These are phyloP conservation scores for rabbit (Oryctolagus cuniculus) DNA, from an alignment of 2,113 vertebrate species.

Conservation along the genomic window mOryCun1.1 NC_091435.1:83652501-83653000, in stretches of 20 bases:
- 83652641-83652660: neutral
- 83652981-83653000: constrained; percentile 29
- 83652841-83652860: neutral
- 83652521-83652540: neutral
- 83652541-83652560: constrained; percentile 47
- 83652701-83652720: neutral
- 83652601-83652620: constrained; percentile 19
- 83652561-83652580: constrained; percentile 22
- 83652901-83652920: constrained; percentile 12
- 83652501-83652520: neutral
- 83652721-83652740: too few relatives aligned
- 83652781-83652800: neutral
- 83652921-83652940: constrained; percentile 13
- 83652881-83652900: constrained; percentile 5
- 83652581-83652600: constrained; percentile 41
- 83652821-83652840: neutral
- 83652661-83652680: constrained; percentile 55
- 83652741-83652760: neutral
- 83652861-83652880: neutral
- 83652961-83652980: constrained; percentile 17
- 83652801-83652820: neutral
- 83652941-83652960: neutral
- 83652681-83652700: neutral
- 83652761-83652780: neutral
- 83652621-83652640: neutral